A percentile compares a stretch with the other conserved stretches of the same genome.
These are phyloP conservation scores for Rhegmatorhina hoffmannsi DNA, from an alignment of 2,113 vertebrate genomes.

Conservation along the genomic window DNA sequence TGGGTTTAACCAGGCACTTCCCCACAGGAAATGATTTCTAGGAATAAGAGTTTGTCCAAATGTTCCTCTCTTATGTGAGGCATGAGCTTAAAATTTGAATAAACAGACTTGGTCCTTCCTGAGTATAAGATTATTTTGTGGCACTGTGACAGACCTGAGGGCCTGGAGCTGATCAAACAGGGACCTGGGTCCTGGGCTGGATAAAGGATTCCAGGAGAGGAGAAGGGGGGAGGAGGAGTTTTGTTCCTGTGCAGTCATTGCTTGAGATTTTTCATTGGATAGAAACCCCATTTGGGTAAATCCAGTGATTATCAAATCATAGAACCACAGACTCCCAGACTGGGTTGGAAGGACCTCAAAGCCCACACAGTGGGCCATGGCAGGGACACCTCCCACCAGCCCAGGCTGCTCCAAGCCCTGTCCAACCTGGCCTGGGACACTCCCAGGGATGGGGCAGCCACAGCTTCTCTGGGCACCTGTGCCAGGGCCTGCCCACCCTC, in stretches of 20 bases:
- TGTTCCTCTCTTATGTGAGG: not conserved
- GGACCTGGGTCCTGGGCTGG: accelerated
- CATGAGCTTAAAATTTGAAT: not conserved
- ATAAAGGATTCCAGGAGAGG: no score
- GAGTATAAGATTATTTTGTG: accelerated
- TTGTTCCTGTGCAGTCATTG: not conserved
- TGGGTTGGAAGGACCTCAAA: not conserved
- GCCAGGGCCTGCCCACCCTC: not conserved
- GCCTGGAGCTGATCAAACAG: not conserved
- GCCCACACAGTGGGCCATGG: accelerated
- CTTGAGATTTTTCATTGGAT: not conserved
- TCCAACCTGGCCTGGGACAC: not conserved
- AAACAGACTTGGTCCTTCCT: not conserved
- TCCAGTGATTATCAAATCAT: not conserved
- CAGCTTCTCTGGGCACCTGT: no score
- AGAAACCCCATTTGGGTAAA: not conserved
- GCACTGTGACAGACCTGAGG: accelerated
- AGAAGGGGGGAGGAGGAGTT: not conserved
- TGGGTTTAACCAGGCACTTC: not conserved
- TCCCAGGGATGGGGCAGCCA: no score
- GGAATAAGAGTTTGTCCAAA: not conserved
- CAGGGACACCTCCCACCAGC: not conserved
- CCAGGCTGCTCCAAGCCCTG: not conserved
- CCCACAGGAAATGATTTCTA: not conserved
- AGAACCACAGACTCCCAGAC: not conserved